Base-by-base conservation (phyloP, 2,797 vertebrate species). In the Melanotaenia pygmaea region DNA sequence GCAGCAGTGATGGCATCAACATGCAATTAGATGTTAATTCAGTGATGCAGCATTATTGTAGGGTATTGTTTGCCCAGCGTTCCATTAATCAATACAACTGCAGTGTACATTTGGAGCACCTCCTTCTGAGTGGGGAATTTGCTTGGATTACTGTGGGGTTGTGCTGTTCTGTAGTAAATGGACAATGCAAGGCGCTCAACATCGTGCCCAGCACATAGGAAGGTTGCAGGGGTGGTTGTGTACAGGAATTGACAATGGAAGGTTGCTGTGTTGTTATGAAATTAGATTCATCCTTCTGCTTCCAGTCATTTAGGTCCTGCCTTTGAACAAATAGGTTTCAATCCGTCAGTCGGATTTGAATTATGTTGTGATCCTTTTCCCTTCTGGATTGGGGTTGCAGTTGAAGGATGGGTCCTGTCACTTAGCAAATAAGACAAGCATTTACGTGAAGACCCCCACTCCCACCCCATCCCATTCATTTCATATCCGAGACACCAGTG, bases 1-100 rank as follows among this genome's bases (percentile, higher is more conserved):
- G 79, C 82, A 40, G 77, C 83, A 64, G 70, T 82, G 86, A 88
- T 85, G 79, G 83, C 85, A 76, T 88, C 88, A 90, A 90, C 89
- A 85, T 86, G 79, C 58, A 89, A 89, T 91, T 89, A 86, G 85
- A 90, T 87, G 80, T 76, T 90, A 87, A 91, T 90, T 80, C 70
- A 22, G 70, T 8, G 81, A 80, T 59, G 83, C 69, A 28, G 70
- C 4, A 64, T 77, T 81, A 78, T 78, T 85, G 71, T 82, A 56
- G 64, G 70, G 74, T 74, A 65, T 66, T 86, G 81, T 90, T 88
- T 74, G 64, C 61, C 72, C 68, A 81, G 80, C 82, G 82, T 81
- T 64, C 30, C 37, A 8, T 22, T 50, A 75, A 66, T 67, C 24
- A 26, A 74, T 50, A 75, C 77, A 61, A 51, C 37, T 59, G 68